Base-by-base conservation (phyloP, 2,113 vertebrate genomes). In the Leucoraja erinaceus region DNA sequence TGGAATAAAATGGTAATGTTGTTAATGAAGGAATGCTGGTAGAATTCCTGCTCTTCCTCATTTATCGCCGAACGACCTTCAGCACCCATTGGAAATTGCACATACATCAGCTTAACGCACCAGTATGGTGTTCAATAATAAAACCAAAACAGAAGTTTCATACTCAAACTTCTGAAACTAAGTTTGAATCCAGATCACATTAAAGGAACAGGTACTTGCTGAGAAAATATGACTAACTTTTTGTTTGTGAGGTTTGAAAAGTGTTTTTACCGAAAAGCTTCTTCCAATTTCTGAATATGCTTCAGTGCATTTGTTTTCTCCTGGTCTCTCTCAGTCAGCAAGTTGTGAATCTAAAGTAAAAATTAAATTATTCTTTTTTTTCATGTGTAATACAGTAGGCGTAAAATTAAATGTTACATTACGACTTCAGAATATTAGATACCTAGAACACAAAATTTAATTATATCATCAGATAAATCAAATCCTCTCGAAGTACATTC, bases 241-340 rank as follows among this genome's bases (percentile, higher is more conserved):
- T 72, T 47, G 38, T 91, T 47, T 72, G 31, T 47, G 7, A n/a
- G n/a, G n/a, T n/a, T 72, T 54, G 16, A 91, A 91, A 31, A 14
- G 72, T 70, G 91, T 94, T 96, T 96, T 97, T 93, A 97, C 97
- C 94, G 96, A 93, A 97, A 93, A 93, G 93, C 20, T 5, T 96
- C 96, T 68, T 96, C 95, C 93, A 96, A 92, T 79, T 94, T 95
- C 47, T 0, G 90, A 77, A 96, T 95, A 94, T 95, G 96, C 95
- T 94, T 97, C 28, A 94, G 93, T 93, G 94, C 76, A 28, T 94
- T 94, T 6, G n/a, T 94, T 94, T 94, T 96, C 92, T 95, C 96
- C 94, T 96, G 95, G 72, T 96, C 95, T 54, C 96, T 93, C 93
- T 96, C 95, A 76, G 31, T 96, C 93, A 63, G 94, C 25, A 97